Base-by-base conservation (phyloP, 2,888 invertebrate species). In the Alloplasta piceator region DNA sequence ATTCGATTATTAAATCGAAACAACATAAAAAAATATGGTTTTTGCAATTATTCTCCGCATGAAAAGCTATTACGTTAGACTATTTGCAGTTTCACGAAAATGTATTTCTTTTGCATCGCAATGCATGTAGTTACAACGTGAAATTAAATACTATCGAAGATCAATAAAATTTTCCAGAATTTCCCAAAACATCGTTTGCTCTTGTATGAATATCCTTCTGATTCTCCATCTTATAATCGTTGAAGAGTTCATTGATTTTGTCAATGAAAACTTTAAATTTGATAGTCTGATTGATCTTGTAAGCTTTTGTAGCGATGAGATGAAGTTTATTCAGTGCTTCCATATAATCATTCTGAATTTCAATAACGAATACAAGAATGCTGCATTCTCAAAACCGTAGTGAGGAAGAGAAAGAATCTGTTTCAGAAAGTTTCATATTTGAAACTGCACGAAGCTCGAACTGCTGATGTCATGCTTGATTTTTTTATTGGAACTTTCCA, bases 371-470 rank as follows among this genome's bases (percentile, higher is more conserved):
- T 46, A 99, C 98, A 56, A 99, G 93, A 63, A 99, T 99, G 72
- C 98, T 99, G 93, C 98, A 99, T 26, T 98, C 98, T 60, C 98
- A 97, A 94, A 99, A 99, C 89, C 99, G 98, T 94, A 96, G 43
- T 98, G 96, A 94, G 99, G 98, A 92, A 99, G 98, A 90, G 98
- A 98, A 92, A 99, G 98, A 85, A 99, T 98, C 93, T 99, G 99
- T 0, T 99, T 99, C 5, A 99, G 99, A 92, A 99, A 98, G 92
- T 99, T 99, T 98, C 99, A 99, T 85, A 99, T 99, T 95, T 99
- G 98, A 93, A 99, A 99, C 92, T 99, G 99, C 67, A 99, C 98
- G 94, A 99, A 99, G 89, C 99, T 96, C 61, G 96, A 96, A 92
- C 98, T 98, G 88, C 98, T 98, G 83, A 99, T 98, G 91, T 99